Percentiles rank a stretch among this genome's conserved stretches.
These are phyloP conservation scores for Galago senegalensis DNA, from an alignment of 2,797 vertebrate species.

Conservation along the genomic window DNA sequence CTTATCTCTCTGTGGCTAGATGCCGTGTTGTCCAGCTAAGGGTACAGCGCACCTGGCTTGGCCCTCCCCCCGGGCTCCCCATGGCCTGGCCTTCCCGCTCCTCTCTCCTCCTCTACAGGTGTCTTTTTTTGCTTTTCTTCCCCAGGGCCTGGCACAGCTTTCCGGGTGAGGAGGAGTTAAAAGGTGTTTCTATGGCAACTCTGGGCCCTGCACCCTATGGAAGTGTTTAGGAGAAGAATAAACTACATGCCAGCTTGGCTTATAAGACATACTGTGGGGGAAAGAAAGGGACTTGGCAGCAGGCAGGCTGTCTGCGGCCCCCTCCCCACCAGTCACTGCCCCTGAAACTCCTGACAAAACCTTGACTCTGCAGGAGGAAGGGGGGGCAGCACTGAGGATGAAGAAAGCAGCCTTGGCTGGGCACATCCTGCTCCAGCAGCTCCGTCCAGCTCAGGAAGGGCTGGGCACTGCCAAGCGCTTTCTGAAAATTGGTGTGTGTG, in stretches of 20 bases:
- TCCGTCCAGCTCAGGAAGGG: constrained; percentile 56
- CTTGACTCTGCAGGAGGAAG: constrained; percentile 82
- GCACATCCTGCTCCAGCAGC: constrained; percentile 78
- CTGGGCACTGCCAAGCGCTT: constrained; percentile 81
- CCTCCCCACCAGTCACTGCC: neutral
- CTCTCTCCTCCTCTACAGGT: constrained; percentile 61
- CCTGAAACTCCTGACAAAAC: constrained; percentile 86
- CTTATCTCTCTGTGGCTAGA: neutral
- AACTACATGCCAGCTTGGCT: constrained; percentile 88
- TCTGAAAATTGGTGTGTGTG: constrained; percentile 59
- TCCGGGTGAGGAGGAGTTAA: constrained; percentile 88
- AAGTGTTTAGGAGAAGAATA: constrained; percentile 89
- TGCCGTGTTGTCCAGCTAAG: neutral
- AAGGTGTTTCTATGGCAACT: constrained; percentile 92
- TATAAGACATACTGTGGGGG: constrained; percentile 88
- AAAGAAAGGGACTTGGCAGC: constrained; percentile 87
- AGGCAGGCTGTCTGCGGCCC: constrained; percentile 41
- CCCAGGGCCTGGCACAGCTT: constrained; percentile 57
- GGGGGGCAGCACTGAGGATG: constrained; percentile 44
- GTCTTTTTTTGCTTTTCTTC: constrained; percentile 36
- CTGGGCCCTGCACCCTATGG: constrained; percentile 85
- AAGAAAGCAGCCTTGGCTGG: constrained; percentile 67
- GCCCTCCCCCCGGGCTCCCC: neutral
- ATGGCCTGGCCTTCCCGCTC: neutral
- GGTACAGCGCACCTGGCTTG: neutral